Percentiles rank a stretch among this genome's conserved stretches.
Conservation (phyloP, 2,797 vertebrate genomes). For the Adrianichthys oophorus region DNA sequence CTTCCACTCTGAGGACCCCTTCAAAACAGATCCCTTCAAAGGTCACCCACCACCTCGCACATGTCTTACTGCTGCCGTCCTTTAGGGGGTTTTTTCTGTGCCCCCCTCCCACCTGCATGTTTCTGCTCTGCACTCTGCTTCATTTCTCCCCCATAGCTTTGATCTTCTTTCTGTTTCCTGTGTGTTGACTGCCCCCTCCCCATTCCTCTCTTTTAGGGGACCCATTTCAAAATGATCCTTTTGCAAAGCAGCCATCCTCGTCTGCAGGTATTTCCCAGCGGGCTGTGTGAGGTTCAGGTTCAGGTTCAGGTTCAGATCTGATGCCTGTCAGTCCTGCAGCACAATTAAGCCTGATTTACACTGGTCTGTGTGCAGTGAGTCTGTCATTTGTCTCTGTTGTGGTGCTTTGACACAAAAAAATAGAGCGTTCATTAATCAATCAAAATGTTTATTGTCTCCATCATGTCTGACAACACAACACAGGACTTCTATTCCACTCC, state of each 20-base stretch:
- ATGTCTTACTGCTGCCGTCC: too few relatives aligned
- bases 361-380: too few relatives aligned
- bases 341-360: too few relatives aligned
- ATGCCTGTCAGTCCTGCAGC: too few relatives aligned
- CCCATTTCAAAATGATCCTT: constrained; percentile 94
- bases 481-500: too few relatives aligned
- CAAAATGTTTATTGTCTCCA: too few relatives aligned
- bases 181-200: constrained; percentile 31
- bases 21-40: constrained; percentile 94
- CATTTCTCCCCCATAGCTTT: constrained; percentile 6
- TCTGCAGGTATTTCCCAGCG: constrained; percentile 78
- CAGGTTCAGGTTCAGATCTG: not conserved
- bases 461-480: too few relatives aligned
- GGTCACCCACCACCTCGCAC: constrained; percentile 75
- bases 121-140: not conserved
- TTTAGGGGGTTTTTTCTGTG: not conserved
- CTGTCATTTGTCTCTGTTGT: too few relatives aligned
- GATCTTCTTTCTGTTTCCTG: constrained; percentile 23
- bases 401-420: too few relatives aligned
- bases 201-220: constrained; percentile 79
- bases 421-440: too few relatives aligned
- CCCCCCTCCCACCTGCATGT: not conserved
- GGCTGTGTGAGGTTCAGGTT: not conserved
- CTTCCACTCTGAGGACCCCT: constrained; percentile 95
- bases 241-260: constrained; percentile 84